Evolutionary conservation across 1,140 invertebrate genomes (phyloP).

Genomic region (Diabrotica undecimpunctata): DNA sequence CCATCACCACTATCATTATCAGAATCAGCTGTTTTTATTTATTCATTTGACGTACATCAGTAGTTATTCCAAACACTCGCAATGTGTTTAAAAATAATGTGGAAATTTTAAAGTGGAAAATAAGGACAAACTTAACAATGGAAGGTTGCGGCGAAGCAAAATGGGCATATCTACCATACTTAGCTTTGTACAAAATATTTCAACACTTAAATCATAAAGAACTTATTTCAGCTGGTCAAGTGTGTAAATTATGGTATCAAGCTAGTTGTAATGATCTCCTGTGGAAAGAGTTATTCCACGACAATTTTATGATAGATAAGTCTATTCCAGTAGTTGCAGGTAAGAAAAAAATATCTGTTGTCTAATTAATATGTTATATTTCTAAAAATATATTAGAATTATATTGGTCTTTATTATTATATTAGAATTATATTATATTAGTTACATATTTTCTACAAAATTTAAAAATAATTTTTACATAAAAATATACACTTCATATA

Average conservation of each 20-base stretch:
- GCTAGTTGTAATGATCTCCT: constrained; percentile 64
- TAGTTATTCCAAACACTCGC: neutral
- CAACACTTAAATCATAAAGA: constrained; percentile 58
- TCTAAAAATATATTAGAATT: neutral
- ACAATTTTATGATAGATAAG: constrained; percentile 63
- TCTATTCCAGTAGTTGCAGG: constrained; percentile 62
- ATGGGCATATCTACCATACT: constrained; percentile 66
- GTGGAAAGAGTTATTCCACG: constrained; percentile 66
- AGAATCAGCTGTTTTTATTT: neutral
- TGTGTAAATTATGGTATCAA: constrained; percentile 60
- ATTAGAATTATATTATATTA: too few species aligned
- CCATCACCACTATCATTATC: neutral
- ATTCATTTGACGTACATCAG: neutral
- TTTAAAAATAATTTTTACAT: too few species aligned
- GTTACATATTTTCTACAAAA: too few species aligned
- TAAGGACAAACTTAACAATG: constrained; percentile 18
- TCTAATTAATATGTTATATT: neutral
- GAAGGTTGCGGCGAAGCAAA: constrained; percentile 25
- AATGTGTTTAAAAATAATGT: neutral
- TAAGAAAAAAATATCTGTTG: constrained; percentile 33
- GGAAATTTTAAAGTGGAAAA: neutral
- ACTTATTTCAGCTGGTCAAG: constrained; percentile 54
- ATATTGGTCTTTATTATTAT: neutral
- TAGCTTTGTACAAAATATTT: constrained; percentile 66
- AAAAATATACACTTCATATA: too few species aligned